Base-by-base conservation (phyloP, 1,140 invertebrate genomes). In the Stegodyphus mimosarum region DNA sequence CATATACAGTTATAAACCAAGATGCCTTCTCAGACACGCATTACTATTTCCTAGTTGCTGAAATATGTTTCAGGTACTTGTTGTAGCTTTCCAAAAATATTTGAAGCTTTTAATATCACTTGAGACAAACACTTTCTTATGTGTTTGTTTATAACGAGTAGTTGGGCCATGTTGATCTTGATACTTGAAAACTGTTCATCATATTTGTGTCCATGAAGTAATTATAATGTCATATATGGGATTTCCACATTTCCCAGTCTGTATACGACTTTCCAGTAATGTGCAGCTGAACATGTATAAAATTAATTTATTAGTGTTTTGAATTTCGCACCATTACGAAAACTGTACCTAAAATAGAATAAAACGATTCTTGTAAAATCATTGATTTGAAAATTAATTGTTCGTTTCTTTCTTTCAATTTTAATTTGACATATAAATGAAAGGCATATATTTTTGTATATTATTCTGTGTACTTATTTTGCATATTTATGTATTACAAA, bases 281-380 rank as follows among this genome's bases (percentile, higher is more conserved):
- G 75, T 77, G 69, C 69, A 77, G 75, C 64, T 55, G 73, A 77
- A 86, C 51, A 78, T 78, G 67, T 86, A 78, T 63, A 84, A 84
- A 84, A 53, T 74, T 69, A 70, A 75, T 71, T 74, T 52, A 70
- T 86, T 86, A 86, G 83, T 86, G 83, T 86, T 86, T 86, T 55
- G 75, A 86, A 77, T 78, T 86, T 86, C 83, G 83, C 83, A 86
- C 83, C 83, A 78, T 86, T 78, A 86, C 74, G 69, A 84, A 78
- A 86, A 86, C 17, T 73, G 83, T 86, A 86, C 53, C 52, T 86
- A 78, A 86, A 86, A 77, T 78, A 86, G 75, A 86, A 86, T 86
- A 86, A 86, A 86, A 72, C 69, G 69, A 86, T 86, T 86, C 83
- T 86, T 86, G 83, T 86, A 75, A 86, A 78, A 67, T 13, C 11